Conservation (phyloP, 2,113 vertebrate species). For the Bucco capensis region DNA sequence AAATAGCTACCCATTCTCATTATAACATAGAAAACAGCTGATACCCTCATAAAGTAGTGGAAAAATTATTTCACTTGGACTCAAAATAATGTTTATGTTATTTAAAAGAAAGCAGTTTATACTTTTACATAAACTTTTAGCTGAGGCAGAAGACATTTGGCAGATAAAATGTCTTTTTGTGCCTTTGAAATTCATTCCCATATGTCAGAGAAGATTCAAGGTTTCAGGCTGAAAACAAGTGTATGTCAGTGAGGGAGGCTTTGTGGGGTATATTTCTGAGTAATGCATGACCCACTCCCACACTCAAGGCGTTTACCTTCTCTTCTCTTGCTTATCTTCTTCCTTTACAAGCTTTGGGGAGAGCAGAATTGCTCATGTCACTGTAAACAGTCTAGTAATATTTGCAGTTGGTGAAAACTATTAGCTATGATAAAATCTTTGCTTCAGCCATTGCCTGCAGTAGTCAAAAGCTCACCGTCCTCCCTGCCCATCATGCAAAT, state of each 20-base stretch:
- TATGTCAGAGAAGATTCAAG: slow-evolving; percentile 53
- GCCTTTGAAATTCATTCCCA: slow-evolving; percentile 64
- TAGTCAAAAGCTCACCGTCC: background rate
- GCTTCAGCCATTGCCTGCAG: background rate
- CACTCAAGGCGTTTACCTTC: background rate
- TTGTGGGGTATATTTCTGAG: slow-evolving; percentile 8
- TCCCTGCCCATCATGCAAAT: background rate
- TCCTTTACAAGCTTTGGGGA: background rate
- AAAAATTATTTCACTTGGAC: slow-evolving; percentile 57
- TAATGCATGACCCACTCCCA: background rate
- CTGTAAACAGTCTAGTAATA: background rate
- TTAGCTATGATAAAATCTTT: background rate
- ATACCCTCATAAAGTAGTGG: background rate
- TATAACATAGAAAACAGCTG: background rate
- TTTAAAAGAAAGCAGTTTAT: slow-evolving; percentile 67
- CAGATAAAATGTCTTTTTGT: slow-evolving; percentile 62
- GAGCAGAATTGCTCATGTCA: background rate
- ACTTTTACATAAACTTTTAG: slow-evolving; percentile 63
- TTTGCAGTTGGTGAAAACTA: background rate
- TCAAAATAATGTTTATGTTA: slow-evolving; percentile 65
- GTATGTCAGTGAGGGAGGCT: background rate
- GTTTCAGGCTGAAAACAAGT: slow-evolving; percentile 23
- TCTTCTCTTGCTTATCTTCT: background rate
- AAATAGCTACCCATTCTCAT: background rate
- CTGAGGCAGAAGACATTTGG: slow-evolving; percentile 63